These are phyloP conservation scores for Aphelinus atriplicis DNA, from an alignment of 1,140 invertebrate genomes.

Conservation along the genomic window DNA sequence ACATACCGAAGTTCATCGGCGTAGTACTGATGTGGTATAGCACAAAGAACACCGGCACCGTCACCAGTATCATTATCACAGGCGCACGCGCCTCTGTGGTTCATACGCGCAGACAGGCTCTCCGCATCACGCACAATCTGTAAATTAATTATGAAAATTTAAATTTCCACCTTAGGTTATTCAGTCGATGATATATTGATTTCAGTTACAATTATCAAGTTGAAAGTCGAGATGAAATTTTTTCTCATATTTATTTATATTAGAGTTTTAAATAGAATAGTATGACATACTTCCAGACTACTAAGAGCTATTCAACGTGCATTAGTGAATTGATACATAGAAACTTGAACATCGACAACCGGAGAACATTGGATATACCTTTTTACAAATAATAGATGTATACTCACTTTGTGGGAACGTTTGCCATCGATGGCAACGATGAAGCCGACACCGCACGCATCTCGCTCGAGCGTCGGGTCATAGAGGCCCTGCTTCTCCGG, in stretches of 20 bases:
- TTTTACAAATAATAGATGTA: not conserved
- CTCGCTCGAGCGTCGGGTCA: slow-evolving; percentile 91
- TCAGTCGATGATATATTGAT: too few relatives aligned
- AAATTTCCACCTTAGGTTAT: too few relatives aligned
- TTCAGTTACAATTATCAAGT: not conserved
- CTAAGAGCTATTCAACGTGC: too few relatives aligned
- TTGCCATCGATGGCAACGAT: slow-evolving; percentile 97
- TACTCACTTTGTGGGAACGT: slow-evolving; percentile 86
- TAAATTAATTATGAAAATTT: slow-evolving; percentile 48
- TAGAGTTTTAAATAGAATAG: too few relatives aligned
- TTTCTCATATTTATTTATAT: too few relatives aligned
- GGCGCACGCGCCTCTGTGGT: slow-evolving; percentile 97
- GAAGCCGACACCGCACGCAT: slow-evolving; percentile 98
- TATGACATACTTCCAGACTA: too few relatives aligned
- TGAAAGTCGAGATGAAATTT: too few relatives aligned
- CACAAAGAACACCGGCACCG: slow-evolving; percentile 95
- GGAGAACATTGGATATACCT: too few relatives aligned
- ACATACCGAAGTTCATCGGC: slow-evolving; percentile 79
- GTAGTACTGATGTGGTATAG: slow-evolving; percentile 96
- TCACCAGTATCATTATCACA: slow-evolving; percentile 99
- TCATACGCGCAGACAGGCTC: slow-evolving; percentile 94
- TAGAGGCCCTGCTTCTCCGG: slow-evolving; percentile 84
- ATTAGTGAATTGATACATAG: too few relatives aligned
- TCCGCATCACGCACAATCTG: slow-evolving; percentile 95
- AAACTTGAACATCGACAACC: too few relatives aligned